Evolutionary conservation across 2,797 vertebrate species (phyloP).

Genomic region (Tinamus major): DNA sequence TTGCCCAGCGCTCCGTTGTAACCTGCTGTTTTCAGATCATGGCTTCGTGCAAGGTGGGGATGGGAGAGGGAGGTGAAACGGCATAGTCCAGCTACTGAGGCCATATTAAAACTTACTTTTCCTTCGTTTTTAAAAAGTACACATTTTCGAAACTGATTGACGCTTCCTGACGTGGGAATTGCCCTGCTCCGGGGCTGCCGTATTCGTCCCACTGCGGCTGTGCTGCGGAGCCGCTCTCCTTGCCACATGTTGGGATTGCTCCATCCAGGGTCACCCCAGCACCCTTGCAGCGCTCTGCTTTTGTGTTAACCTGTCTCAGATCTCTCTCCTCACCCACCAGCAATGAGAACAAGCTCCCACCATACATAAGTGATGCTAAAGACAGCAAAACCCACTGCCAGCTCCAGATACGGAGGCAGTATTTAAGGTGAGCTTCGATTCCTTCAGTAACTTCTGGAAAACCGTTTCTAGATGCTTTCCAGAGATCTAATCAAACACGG

Average conservation of each 20-base stretch:
- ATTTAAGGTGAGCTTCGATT: neutral
- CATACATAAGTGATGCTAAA: accelerated
- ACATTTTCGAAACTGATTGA: neutral
- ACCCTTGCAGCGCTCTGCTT: accelerated
- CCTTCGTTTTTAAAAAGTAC: neutral
- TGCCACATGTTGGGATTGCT: neutral
- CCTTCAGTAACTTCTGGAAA: neutral
- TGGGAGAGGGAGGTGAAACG: neutral
- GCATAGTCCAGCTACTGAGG: no score
- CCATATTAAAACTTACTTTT: neutral
- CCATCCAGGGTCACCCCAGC: no score
- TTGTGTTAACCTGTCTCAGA: neutral
- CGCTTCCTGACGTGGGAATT: neutral
- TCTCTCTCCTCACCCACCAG: neutral
- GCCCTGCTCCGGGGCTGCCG: no score
- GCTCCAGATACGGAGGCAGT: neutral
- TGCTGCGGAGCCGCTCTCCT: neutral
- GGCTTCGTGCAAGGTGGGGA: neutral
- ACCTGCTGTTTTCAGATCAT: neutral
- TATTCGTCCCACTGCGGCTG: no score
- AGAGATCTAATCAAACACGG: neutral
- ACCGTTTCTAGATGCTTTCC: neutral
- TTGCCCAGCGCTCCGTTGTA: neutral
- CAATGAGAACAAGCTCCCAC: neutral
- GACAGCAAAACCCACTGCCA: neutral